Conservation (phyloP, 2,888 invertebrate species). For the Craniophora ligustri region DNA sequence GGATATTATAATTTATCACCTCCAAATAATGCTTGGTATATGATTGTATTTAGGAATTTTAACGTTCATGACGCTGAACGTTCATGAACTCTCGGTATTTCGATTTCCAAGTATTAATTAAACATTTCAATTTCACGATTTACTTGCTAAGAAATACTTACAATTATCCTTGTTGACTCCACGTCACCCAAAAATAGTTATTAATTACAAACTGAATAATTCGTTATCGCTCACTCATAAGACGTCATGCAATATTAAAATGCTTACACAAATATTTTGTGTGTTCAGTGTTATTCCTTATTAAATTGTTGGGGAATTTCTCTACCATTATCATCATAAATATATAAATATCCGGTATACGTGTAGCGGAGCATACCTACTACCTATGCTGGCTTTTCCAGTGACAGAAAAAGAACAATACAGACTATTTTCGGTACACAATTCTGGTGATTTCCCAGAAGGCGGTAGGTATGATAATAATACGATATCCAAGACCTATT, state of each 20-base stretch:
- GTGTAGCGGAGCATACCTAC: background rate
- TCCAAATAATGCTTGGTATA: too few relatives aligned
- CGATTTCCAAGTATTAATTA: background rate
- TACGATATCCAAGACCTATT: too few relatives aligned
- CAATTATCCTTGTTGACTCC: background rate
- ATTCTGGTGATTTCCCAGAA: too few relatives aligned
- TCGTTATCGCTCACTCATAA: constrained; percentile 20
- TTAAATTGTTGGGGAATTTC: background rate
- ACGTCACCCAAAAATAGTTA: constrained; percentile 15
- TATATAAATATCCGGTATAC: background rate
- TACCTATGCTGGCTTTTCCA: too few relatives aligned
- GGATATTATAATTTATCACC: too few relatives aligned
- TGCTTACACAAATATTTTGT: constrained; percentile 22
- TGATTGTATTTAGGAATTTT: too few relatives aligned
- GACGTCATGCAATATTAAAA: constrained; percentile 19
- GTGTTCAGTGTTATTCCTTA: background rate
- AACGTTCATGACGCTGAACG: too few relatives aligned
- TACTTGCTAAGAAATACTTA: background rate
- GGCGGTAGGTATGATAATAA: too few relatives aligned
- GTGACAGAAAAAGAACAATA: too few relatives aligned
- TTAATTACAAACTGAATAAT: constrained; percentile 7
- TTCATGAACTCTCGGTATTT: background rate
- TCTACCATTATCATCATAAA: background rate
- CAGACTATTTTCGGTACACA: too few relatives aligned
- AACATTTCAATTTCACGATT: background rate